A percentile compares a stretch with the other conserved stretches of the same genome.
phyloP scores from a whole-genome alignment of 2,113 vertebrate species.

The Ceyx margarethae region DNA sequence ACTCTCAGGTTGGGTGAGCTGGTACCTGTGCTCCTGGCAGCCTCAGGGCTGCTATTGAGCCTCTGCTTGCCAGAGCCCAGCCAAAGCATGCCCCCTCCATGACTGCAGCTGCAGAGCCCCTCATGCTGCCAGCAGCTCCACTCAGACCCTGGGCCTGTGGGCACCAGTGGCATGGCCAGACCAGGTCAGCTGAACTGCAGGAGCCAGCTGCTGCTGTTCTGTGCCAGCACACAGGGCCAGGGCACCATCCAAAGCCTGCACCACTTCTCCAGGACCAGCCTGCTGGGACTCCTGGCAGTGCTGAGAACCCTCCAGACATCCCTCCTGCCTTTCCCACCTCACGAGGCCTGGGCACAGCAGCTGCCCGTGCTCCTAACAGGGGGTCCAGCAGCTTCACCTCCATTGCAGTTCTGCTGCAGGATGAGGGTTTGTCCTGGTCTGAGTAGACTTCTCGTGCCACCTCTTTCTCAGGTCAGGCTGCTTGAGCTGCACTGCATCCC shows the following conservation, averaged over 20 bases:
- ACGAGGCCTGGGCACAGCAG: neutral
- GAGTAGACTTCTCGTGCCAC: no score
- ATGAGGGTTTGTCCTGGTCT: no score
- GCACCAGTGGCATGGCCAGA: rapidly evolving
- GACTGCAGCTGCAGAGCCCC: neutral
- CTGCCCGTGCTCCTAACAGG: neutral
- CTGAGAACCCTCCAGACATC: neutral
- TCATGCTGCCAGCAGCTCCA: neutral
- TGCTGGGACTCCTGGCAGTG: no score
- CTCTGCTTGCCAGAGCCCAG: neutral
- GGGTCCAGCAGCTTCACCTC: neutral
- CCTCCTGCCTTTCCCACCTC: neutral
- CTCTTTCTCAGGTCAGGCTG: no score
- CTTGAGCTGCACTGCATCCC: no score
- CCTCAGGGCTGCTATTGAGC: neutral
- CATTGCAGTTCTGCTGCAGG: neutral
- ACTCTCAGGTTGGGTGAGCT: rapidly evolving
- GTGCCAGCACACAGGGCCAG: no score
- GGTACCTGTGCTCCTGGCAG: rapidly evolving
- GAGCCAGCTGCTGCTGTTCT: neutral
- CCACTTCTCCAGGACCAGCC: no score
- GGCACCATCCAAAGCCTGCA: neutral
- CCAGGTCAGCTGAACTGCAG: rapidly evolving
- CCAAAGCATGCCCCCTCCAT: neutral
- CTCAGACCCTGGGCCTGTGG: neutral